Evolutionary conservation across 2,888 invertebrate genomes (phyloP).

Genomic region (Pollenia angustigena): DNA sequence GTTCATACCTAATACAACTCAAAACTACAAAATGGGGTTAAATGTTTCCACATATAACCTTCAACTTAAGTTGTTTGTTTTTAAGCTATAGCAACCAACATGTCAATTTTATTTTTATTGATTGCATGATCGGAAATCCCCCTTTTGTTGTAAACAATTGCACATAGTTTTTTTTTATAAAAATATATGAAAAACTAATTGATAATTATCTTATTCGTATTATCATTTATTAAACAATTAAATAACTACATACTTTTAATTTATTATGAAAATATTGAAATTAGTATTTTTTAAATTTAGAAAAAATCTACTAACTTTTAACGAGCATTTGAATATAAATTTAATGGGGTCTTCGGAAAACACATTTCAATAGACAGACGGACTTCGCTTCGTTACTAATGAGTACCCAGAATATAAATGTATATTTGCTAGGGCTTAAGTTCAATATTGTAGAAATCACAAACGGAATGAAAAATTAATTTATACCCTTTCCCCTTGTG

Average conservation of each 20-base stretch:
- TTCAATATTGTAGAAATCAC: no score
- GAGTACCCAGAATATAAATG: no score
- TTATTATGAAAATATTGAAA: neutral
- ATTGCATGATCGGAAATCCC: slow-evolving; percentile 60
- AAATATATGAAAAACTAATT: neutral
- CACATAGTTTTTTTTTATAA: neutral
- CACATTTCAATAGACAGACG: no score
- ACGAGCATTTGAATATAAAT: no score
- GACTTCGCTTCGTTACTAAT: no score
- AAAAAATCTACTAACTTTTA: no score
- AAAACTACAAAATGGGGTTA: neutral
- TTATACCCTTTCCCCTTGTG: no score
- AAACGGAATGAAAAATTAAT: no score
- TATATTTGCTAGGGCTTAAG: no score
- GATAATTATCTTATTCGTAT: slow-evolving; percentile 14
- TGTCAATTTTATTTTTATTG: slow-evolving; percentile 35
- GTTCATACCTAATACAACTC: no score
- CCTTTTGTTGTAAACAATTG: slow-evolving; percentile 9
- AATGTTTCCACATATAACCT: slow-evolving; percentile 18
- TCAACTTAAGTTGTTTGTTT: slow-evolving; percentile 16
- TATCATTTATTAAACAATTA: slow-evolving; percentile 11
- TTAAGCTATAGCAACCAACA: neutral
- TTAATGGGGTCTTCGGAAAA: no score
- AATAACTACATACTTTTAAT: neutral
- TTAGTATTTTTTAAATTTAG: neutral